These are phyloP conservation scores for Dicaeum eximium DNA, from an alignment of 2,113 vertebrate genomes.

Conservation along the genomic window DNA sequence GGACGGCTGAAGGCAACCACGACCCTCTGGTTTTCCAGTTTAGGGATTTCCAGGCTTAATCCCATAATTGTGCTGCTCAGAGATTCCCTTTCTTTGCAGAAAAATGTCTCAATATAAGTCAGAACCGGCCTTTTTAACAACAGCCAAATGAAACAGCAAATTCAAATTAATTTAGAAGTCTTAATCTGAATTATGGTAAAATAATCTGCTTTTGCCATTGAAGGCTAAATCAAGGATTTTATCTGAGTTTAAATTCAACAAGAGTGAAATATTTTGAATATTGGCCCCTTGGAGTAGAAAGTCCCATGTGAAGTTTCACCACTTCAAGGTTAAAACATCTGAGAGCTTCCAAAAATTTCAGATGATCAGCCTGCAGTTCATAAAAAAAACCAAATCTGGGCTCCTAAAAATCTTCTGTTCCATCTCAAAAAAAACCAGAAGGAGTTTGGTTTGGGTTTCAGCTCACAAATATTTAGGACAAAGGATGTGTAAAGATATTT, in stretches of 20 bases:
- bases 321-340: not conserved
- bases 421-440: not conserved
- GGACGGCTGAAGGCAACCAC: not conserved
- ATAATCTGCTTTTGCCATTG: not conserved
- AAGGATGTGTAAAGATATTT: not conserved
- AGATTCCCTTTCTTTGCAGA: not conserved
- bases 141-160: not conserved
- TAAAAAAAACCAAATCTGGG: rapidly evolving
- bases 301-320: rapidly evolving
- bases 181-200: not conserved
- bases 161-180: rapidly evolving
- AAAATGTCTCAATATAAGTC: rapidly evolving
- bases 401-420: not conserved
- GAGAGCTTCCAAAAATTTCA: not conserved
- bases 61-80: not conserved
- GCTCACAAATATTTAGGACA: not conserved
- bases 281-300: not conserved
- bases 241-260: not conserved
- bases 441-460: not conserved
- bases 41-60: not conserved
- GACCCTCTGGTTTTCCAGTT: rapidly evolving
- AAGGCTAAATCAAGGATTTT: not conserved
- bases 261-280: not conserved
- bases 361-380: not conserved
- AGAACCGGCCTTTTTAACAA: not conserved